These are phyloP conservation scores for Andrena marginata DNA, from an alignment of 2,888 invertebrate genomes.

Conservation along the genomic window DNA sequence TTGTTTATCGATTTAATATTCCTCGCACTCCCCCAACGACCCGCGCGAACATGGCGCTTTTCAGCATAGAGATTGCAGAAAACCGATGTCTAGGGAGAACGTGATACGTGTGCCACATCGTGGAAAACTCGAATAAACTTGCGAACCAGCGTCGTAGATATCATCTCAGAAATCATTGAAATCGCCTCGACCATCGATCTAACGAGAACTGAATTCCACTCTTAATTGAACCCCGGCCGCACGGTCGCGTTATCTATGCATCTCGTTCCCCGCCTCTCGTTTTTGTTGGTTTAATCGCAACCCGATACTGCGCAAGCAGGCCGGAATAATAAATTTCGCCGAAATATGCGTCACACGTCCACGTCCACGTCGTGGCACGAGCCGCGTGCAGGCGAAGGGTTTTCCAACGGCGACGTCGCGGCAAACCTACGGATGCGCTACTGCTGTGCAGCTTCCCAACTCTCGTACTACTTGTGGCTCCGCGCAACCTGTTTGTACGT, in stretches of 20 bases:
- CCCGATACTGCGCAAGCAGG: constrained; percentile 19
- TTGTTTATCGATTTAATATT: constrained; percentile 21
- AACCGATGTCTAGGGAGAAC: constrained; percentile 33
- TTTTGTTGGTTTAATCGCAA: constrained; percentile 36
- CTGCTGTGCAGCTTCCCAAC: constrained; percentile 3
- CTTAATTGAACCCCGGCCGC: neutral
- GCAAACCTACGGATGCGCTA: constrained; percentile 5
- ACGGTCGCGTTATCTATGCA: constrained; percentile 21
- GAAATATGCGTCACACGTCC: constrained; percentile 43
- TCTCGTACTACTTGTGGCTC: constrained; percentile 11
- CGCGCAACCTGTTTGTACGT: neutral
- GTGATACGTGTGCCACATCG: constrained; percentile 17
- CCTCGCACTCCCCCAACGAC: neutral
- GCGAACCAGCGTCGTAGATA: too few species aligned
- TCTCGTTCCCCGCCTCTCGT: constrained; percentile 19
- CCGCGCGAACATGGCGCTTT: neutral
- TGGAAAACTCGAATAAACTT: neutral
- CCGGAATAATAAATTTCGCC: constrained; percentile 31
- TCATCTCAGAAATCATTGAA: neutral
- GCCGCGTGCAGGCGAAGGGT: constrained; percentile 1
- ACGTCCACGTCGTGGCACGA: constrained; percentile 17
- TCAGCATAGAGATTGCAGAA: constrained; percentile 4
- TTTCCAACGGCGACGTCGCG: neutral
- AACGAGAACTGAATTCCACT: neutral
- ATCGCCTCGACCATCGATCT: neutral